Evolutionary conservation across 2,113 vertebrate species (phyloP).

Genomic region (Syngnathus floridae): DNA sequence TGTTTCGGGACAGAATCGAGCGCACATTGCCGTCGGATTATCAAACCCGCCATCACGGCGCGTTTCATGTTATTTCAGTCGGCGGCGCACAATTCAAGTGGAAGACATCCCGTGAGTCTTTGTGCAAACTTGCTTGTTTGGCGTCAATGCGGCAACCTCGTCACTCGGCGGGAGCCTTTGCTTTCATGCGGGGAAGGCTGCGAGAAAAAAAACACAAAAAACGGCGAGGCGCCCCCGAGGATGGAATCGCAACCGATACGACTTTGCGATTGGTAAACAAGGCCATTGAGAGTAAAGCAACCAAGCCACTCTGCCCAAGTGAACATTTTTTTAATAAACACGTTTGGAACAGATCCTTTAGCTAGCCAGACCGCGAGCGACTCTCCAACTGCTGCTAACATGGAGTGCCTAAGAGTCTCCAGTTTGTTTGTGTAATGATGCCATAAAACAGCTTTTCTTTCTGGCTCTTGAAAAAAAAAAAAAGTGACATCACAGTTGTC

Average conservation of each 20-base stretch:
- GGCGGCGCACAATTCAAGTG: neutral
- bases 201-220: neutral
- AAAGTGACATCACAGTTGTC: neutral
- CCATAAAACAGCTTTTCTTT: neutral
- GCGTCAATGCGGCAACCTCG: constrained; percentile 2
- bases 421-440: neutral
- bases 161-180: neutral
- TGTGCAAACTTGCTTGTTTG: neutral
- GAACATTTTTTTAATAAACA: too few relatives aligned
- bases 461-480: neutral
- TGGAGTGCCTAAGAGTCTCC: neutral
- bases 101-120: constrained; percentile 1
- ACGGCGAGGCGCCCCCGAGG: neutral
- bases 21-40: constrained; percentile 3
- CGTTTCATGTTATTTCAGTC: constrained; percentile 9
- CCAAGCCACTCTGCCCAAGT: neutral
- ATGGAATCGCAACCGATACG: neutral
- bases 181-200: neutral
- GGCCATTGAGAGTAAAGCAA: neutral
- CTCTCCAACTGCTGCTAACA: too few relatives aligned
- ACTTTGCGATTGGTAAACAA: neutral
- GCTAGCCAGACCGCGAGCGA: too few relatives aligned
- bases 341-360: too few relatives aligned
- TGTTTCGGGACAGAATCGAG: constrained; percentile 21
- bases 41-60: neutral